Base-by-base conservation (phyloP, 2,888 invertebrate genomes). In the Priocnemis perturbator region DNA sequence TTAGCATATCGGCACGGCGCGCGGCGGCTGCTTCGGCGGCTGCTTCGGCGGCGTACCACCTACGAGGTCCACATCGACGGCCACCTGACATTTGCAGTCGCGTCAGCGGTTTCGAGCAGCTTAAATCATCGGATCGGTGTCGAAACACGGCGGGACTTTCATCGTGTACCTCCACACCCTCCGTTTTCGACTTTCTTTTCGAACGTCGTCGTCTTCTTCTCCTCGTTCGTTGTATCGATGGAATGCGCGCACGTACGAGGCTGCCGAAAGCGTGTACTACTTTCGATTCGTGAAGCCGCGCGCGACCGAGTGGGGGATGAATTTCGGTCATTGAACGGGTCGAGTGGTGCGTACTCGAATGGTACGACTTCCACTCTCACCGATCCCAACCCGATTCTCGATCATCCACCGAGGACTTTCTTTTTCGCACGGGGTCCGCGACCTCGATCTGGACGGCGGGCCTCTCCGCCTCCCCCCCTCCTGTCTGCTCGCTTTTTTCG, bases 371-470 rank as follows among this genome's bases (percentile, higher is more conserved):
- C 83, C 79, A 81, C 84, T 84, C 82, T 83, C 83, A 78, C 83
- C 82, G 78, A 78, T 74, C 4, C 73, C 56, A 58, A 50, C 69
- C 45, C 23, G 59, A 63, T 62, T 64, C 55, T 61, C 26, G 64
- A 72, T 69, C 69, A 65, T 61, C 74, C 73, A 77, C 71, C 75
- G 70, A 81, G 67, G 78, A 83, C 83, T 83, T 82, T 83, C 83
- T 82, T 83, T 79, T 82, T 83, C 81, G 76, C 80, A 75, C 77
- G 72, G 67, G 73, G 67, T 63, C 74, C 75, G 75, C 80, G 83
- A 83, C 82, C 83, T 80, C 77, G 71, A 76, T 81, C 72, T 67
- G 37, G 15, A 58, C 56, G 26, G 21, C 47, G 37, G 59, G 30
- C 58, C 50, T 63, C 64, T 47, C 69, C 48, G 30, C 64, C 47